Conservation (phyloP, 2,888 invertebrate genomes). For the Athalia cordata region DNA sequence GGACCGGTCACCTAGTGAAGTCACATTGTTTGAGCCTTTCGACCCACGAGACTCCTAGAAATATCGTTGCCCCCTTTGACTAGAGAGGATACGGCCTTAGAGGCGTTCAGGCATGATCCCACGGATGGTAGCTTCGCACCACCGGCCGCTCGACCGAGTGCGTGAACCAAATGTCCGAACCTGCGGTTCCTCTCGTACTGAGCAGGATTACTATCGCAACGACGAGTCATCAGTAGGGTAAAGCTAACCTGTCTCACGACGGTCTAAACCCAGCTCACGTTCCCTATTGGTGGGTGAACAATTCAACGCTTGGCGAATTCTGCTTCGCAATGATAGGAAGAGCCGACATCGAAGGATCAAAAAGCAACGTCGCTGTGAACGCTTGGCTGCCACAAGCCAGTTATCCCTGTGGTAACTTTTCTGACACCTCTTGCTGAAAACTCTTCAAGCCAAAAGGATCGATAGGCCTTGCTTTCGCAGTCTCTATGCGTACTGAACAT, state of each 20-base stretch:
- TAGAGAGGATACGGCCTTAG: conserved; percentile 80
- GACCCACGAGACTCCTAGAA: conserved; percentile 73
- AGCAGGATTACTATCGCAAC: conserved; percentile 73
- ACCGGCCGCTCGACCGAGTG: conserved; percentile 79
- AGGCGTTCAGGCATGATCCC: conserved; percentile 79
- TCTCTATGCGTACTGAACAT: conserved; percentile 80
- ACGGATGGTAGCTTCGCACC: conserved; percentile 81
- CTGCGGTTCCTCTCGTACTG: conserved; percentile 71
- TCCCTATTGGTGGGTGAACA: conserved; percentile 82
- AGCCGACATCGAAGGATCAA: conserved; percentile 85
- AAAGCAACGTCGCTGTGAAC: conserved; percentile 81
- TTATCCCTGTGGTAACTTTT: conserved; percentile 75
- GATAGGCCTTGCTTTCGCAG: conserved; percentile 82
- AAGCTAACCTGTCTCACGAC: conserved; percentile 81
- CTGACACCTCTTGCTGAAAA: conserved; percentile 76
- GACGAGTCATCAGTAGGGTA: conserved; percentile 76
- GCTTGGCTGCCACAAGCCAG: conserved; percentile 81
- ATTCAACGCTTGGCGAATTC: conserved; percentile 83
- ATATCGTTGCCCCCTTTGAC: conserved; percentile 75
- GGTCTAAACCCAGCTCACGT: conserved; percentile 82
- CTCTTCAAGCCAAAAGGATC: conserved; percentile 77
- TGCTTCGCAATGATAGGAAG: conserved; percentile 85
- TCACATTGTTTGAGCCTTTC: conserved; percentile 75
- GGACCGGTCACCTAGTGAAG: conserved; percentile 68
- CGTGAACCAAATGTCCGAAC: conserved; percentile 76